These are phyloP conservation scores for Etheostoma perlongum DNA, from an alignment of 2,797 vertebrate species.

Conservation along the genomic window DNA sequence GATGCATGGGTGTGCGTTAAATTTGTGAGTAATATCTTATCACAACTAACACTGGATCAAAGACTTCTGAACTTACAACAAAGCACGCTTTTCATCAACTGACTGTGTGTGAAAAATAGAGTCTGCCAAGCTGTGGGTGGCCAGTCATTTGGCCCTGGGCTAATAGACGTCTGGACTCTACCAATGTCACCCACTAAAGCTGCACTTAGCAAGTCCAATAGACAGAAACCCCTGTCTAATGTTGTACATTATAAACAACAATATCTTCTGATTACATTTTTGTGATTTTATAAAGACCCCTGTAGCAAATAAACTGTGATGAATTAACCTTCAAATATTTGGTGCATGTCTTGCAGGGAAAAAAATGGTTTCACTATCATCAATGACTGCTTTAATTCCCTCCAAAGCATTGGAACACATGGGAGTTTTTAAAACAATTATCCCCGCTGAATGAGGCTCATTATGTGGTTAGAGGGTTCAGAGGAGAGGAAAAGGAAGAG, in stretches of 20 bases:
- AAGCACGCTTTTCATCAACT: conserved; percentile 34
- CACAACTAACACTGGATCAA: conserved; percentile 1
- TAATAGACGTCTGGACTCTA: conserved; percentile 61
- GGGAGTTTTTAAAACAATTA: conserved; percentile 82
- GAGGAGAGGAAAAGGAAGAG: conserved; percentile 67
- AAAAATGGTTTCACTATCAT: conserved; percentile 15
- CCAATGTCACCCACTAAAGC: conserved; percentile 48
- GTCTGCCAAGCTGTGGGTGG: conserved; percentile 63
- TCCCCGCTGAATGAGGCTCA: conserved; percentile 66
- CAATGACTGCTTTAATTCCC: conserved; percentile 39
- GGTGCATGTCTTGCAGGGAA: conserved; percentile 5
- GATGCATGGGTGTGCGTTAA: neutral
- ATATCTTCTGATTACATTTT: neutral
- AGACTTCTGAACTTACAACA: conserved; percentile 14
- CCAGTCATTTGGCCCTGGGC: conserved; percentile 43
- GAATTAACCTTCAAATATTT: neutral
- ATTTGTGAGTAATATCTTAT: conserved; percentile 13
- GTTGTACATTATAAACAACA: neutral
- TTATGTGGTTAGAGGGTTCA: conserved; percentile 79
- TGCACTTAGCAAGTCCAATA: conserved; percentile 22
- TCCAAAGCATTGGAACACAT: conserved; percentile 64
- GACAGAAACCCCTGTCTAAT: neutral
- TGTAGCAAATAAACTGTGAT: neutral
- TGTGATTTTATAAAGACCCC: neutral
- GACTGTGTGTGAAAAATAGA: conserved; percentile 22